phyloP scores from a whole-genome alignment of 2,797 vertebrate genomes.

The Naso thynnoides region DNA sequence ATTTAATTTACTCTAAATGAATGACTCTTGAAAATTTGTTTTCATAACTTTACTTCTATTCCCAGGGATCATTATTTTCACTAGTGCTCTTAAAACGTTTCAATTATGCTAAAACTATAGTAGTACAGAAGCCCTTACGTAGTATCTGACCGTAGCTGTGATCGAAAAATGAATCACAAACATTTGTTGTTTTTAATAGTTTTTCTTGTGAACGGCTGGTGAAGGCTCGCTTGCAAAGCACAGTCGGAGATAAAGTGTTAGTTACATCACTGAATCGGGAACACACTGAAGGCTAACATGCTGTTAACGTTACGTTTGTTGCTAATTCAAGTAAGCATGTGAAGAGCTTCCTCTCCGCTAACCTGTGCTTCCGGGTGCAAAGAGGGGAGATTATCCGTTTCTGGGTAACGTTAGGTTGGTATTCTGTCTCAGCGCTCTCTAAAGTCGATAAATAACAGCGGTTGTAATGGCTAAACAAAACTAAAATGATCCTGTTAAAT shows the following conservation, averaged over 20 bases:
- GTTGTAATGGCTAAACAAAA: neutral
- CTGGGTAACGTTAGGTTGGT: neutral
- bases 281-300: neutral
- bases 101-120: too few species aligned
- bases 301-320: neutral
- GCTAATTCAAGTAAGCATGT: slow-evolving; percentile 14
- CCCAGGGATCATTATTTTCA: neutral
- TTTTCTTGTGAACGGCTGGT: neutral
- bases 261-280: accelerated
- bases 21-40: neutral
- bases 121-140: slow-evolving; percentile 7
- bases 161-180: neutral
- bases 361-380: slow-evolving; percentile 40
- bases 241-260: neutral
- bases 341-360: slow-evolving; percentile 8
- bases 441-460: neutral
- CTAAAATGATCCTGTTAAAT: neutral
- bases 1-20: neutral
- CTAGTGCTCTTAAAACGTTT: neutral
- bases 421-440: neutral
- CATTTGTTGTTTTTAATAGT: neutral
- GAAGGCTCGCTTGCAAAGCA: neutral
- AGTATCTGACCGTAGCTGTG: neutral
- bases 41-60: neutral
- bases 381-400: neutral